Evolutionary conservation across 2,888 invertebrate genomes (phyloP).

Genomic region (Leucophenga maculata): DNA sequence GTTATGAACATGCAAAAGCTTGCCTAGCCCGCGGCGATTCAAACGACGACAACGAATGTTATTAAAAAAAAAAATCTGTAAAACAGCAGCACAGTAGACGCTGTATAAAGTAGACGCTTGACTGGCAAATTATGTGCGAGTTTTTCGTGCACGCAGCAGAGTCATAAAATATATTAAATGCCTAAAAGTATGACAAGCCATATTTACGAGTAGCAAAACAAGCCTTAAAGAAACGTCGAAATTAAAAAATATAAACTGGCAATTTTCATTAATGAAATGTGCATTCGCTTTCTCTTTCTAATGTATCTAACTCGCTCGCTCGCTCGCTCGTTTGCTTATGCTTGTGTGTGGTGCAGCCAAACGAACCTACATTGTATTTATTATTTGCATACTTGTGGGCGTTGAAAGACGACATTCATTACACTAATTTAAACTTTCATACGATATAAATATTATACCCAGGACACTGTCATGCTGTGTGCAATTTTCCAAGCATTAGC

Average conservation of each 20-base stretch:
- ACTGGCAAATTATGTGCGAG: neutral
- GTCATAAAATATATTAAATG: constrained; percentile 64
- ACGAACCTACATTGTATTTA: constrained; percentile 18
- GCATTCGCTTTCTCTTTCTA: neutral
- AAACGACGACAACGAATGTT: constrained; percentile 50
- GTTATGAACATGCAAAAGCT: constrained; percentile 6
- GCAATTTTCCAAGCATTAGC: constrained; percentile 44
- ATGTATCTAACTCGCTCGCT: neutral
- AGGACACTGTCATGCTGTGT: constrained; percentile 5
- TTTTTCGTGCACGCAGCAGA: constrained; percentile 30
- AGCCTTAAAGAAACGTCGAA: neutral
- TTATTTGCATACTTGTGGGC: constrained; percentile 57
- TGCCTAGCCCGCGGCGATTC: constrained; percentile 24
- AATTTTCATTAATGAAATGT: constrained; percentile 52
- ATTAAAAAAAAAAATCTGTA: constrained; percentile 45
- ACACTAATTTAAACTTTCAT: constrained; percentile 52
- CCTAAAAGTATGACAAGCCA: constrained; percentile 62
- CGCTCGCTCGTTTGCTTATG: neutral
- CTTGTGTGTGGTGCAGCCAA: neutral
- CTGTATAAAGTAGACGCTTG: neutral
- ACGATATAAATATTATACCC: constrained; percentile 12
- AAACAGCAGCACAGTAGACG: constrained; percentile 29
- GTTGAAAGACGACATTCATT: constrained; percentile 43
- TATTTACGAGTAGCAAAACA: constrained; percentile 43
- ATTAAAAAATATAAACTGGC: constrained; percentile 4